Base-by-base conservation (phyloP, 2,113 vertebrate species). In the Salminus brasiliensis region DNA sequence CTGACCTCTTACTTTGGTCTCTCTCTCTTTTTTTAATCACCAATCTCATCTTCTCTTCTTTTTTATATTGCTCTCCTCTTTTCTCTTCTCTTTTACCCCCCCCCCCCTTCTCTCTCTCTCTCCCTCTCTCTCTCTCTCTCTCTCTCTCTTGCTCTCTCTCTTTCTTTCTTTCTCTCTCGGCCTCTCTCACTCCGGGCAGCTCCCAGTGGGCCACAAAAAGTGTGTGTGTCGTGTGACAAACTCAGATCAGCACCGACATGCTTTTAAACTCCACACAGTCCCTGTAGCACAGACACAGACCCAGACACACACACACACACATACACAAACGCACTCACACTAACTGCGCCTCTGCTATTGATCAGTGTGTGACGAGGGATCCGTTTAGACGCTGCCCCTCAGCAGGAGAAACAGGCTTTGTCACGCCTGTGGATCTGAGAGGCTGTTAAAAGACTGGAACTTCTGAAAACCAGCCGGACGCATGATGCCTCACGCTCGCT, bases 321-420 rank as follows among this genome's bases (percentile, higher is more conserved):
- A 52, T 41, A 69, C 43, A 29, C 5, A 65, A 15, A n/a, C 11
- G 39, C 49, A 55, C 32, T 59, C 52, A 73, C 52, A 27, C 29
- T 41, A 69, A 25, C 52, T 59, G 32, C 23, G 55, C 78, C 21
- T 11, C 36, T 30, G 57, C 69, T 84, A 83, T 80, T 41, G 74
- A 88, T 83, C 76, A 55, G 49, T 72, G 34, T 29, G 66, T 39
- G 60, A 83, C 59, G 62, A 82, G 52, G 59, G 53, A 62, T 71
- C 76, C 45, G 79, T 78, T 85, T 60, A 79, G 27, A 69, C 23
- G 27, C 59, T 43, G 36, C 43, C 47, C 53, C 39, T 21, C 43
- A 39, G 81, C 9, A 29, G n/a, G 39, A 75, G 59, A 82, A 67
- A 79, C 32, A 57, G 70, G 60, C 73, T 70, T 74, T 65, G 71